A percentile compares a stretch with the other conserved stretches of the same genome.
phyloP scores from a whole-genome alignment of 2,888 invertebrate genomes.

The Hymenopus coronatus region DNA sequence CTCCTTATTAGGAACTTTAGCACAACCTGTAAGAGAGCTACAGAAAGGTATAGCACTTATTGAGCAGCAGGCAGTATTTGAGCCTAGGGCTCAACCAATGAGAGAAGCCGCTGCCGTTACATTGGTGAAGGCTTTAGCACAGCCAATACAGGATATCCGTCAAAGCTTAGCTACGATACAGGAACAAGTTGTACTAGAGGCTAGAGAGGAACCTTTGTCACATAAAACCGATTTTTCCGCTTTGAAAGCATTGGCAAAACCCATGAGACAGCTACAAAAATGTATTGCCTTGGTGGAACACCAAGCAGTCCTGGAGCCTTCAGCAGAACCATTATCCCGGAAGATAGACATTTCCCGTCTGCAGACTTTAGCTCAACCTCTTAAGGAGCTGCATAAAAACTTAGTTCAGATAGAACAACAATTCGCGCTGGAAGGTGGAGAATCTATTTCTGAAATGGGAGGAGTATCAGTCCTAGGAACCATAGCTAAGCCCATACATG shows the following conservation, averaged over 20 bases:
- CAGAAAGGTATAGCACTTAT: slow-evolving; percentile 45
- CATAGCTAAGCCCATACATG: slow-evolving; percentile 46
- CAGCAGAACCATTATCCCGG: slow-evolving; percentile 3
- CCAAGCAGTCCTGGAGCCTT: slow-evolving; percentile 36
- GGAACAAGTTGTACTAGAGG: slow-evolving; percentile 14
- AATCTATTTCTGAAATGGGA: not conserved
- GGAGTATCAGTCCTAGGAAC: slow-evolving; percentile 42
- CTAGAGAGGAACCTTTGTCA: slow-evolving; percentile 27
- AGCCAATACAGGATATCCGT: not conserved
- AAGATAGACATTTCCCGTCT: slow-evolving; percentile 33
- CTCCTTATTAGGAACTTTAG: slow-evolving; percentile 25
- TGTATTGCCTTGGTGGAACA: slow-evolving; percentile 43
- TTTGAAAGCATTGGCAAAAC: slow-evolving; percentile 42
- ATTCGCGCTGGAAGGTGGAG: slow-evolving; percentile 4
- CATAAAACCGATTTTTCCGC: slow-evolving; percentile 43
- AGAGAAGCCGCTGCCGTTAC: not conserved
- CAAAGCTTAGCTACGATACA: not conserved
- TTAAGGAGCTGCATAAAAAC: slow-evolving; percentile 37
- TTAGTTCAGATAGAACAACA: slow-evolving; percentile 24
- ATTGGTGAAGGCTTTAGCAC: not conserved
- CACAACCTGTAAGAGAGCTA: slow-evolving; percentile 38
- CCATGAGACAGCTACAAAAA: slow-evolving; percentile 43
- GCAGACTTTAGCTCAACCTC: slow-evolving; percentile 39
- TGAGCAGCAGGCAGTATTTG: slow-evolving; percentile 43
- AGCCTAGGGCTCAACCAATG: slow-evolving; percentile 14